Percentiles rank a stretch among this genome's conserved stretches.
Evolutionary conservation across 2,888 invertebrate genomes (phyloP).

Genomic region (Cheilosia vulpina): DNA sequence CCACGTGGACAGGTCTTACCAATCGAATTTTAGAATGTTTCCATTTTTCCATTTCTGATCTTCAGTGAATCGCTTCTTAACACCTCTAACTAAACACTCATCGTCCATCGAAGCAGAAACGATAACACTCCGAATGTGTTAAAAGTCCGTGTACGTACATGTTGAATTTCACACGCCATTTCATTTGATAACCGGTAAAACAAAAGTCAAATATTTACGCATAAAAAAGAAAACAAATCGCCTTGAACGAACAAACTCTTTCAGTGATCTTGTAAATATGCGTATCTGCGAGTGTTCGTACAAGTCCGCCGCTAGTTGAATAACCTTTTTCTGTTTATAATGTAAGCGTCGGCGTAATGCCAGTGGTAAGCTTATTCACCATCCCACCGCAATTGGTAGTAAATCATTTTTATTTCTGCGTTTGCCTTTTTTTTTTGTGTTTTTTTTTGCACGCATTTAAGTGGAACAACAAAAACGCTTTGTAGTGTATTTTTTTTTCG

Average conservation of each 20-base stretch:
- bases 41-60: too few relatives aligned
- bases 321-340: slow-evolving; percentile 41
- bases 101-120: neutral
- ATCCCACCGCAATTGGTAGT: slow-evolving; percentile 23
- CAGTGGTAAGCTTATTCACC: slow-evolving; percentile 13
- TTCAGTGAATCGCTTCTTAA: too few relatives aligned
- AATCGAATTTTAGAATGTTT: too few relatives aligned
- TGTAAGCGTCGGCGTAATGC: slow-evolving; percentile 19
- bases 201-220: slow-evolving; percentile 2
- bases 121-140: neutral
- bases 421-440: neutral
- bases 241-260: neutral
- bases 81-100: too few relatives aligned
- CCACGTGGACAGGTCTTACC: too few relatives aligned
- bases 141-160: neutral
- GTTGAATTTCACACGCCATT: slow-evolving; percentile 36
- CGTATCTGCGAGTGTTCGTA: slow-evolving; percentile 22
- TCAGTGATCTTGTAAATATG: slow-evolving; percentile 30
- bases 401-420: slow-evolving; percentile 30
- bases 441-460: slow-evolving; percentile 19
- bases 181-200: slow-evolving; percentile 19
- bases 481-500: neutral
- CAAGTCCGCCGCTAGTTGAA: slow-evolving; percentile 38
- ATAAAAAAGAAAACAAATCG: slow-evolving; percentile 12
- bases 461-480: slow-evolving; percentile 25